A percentile compares a stretch with the other conserved stretches of the same genome.
phyloP scores from a whole-genome alignment of 2,797 vertebrate genomes.

The Tarsius wallacei region DNA sequence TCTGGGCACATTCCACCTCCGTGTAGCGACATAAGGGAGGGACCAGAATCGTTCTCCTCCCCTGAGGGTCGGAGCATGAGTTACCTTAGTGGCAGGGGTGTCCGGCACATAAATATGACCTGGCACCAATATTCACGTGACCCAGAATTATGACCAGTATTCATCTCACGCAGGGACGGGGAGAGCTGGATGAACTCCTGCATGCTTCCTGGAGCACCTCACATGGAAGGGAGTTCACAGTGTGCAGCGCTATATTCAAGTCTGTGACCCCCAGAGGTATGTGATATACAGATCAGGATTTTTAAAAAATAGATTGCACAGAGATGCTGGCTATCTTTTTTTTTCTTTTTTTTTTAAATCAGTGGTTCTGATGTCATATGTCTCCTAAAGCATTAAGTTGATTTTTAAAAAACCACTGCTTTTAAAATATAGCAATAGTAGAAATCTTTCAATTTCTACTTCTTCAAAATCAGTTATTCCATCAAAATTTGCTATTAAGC shows the following conservation, averaged over 20 bases:
- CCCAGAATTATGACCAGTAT: slow-evolving; percentile 23
- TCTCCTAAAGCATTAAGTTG: background rate
- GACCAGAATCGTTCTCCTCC: background rate
- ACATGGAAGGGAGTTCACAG: slow-evolving; percentile 7
- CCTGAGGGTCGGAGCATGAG: slow-evolving; percentile 30
- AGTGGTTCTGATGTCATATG: background rate
- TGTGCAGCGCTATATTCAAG: background rate
- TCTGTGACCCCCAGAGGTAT: background rate
- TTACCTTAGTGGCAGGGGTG: slow-evolving; percentile 38
- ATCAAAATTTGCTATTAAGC: background rate
- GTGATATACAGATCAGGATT: background rate
- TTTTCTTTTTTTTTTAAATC: no score
- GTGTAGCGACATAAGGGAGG: slow-evolving; percentile 40
- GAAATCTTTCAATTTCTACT: slow-evolving; percentile 12
- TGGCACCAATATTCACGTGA: slow-evolving; percentile 13
- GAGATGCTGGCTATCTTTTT: background rate
- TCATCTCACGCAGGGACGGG: slow-evolving; percentile 2
- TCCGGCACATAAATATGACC: slow-evolving; percentile 33
- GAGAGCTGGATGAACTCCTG: background rate
- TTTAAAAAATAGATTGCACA: background rate
- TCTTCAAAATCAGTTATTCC: slow-evolving; percentile 25
- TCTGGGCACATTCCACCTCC: slow-evolving; percentile 37
- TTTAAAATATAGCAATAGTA: slow-evolving; percentile 9
- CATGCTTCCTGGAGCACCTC: background rate
- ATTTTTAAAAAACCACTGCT: background rate